A percentile compares a stretch with the other conserved stretches of the same genome.
Evolutionary conservation across 2,888 invertebrate species (phyloP).

Genomic region (Sinelater perroti): DNA sequence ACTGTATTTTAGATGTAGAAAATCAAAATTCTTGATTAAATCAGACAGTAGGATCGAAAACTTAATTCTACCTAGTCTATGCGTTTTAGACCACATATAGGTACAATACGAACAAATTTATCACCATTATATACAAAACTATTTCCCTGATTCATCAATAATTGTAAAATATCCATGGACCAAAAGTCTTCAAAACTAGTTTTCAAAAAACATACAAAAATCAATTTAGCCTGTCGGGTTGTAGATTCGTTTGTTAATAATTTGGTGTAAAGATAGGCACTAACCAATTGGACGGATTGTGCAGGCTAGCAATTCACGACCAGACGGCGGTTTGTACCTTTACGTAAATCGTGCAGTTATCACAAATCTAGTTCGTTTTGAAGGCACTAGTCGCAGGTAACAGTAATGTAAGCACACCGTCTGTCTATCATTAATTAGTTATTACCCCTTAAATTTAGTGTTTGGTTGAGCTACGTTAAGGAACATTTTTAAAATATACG

Average conservation of each 20-base stretch:
- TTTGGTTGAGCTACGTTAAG: conserved; percentile 27
- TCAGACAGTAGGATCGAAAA: conserved; percentile 3
- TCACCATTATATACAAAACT: conserved; percentile 24
- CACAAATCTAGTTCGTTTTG: conserved; percentile 27
- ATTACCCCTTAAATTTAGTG: conserved; percentile 21
- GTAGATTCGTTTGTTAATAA: conserved; percentile 16
- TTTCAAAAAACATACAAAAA: background rate
- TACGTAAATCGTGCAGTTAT: conserved; percentile 31
- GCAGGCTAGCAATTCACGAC: conserved; percentile 36
- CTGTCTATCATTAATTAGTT: conserved; percentile 27
- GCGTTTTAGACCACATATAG: conserved; percentile 17
- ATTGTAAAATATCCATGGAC: conserved; percentile 6
- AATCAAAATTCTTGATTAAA: conserved; percentile 13
- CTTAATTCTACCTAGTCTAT: conserved; percentile 18
- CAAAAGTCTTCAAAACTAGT: conserved; percentile 4
- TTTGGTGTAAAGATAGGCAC: conserved; percentile 41
- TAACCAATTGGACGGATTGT: conserved; percentile 49
- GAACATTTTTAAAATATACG: conserved; percentile 28
- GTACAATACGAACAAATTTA: conserved; percentile 21
- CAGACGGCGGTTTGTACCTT: conserved; percentile 30
- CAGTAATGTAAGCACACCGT: conserved; percentile 20
- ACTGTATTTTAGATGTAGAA: too few relatives aligned
- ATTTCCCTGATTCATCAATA: conserved; percentile 20
- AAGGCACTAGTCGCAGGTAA: conserved; percentile 33
- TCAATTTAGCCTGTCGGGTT: background rate